Percentiles rank a stretch among this genome's conserved stretches.
These are phyloP conservation scores for Aphaenogaster floridana DNA, from an alignment of 1,140 invertebrate genomes.

Conservation along the genomic window DNA sequence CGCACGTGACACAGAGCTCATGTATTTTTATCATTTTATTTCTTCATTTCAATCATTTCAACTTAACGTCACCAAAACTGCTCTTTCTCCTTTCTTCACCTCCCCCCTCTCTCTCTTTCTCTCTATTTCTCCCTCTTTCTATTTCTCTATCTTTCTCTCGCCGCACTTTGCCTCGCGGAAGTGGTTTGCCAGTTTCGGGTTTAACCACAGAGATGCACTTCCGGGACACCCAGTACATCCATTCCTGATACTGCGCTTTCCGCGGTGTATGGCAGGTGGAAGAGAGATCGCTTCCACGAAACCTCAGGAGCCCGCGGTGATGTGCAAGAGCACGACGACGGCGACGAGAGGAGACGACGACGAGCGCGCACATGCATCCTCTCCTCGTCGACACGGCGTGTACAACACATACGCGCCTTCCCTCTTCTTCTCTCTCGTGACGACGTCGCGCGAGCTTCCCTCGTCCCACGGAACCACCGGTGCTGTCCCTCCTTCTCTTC, in stretches of 20 bases:
- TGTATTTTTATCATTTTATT: neutral
- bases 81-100: neutral
- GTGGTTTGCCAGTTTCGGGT: constrained; percentile 45
- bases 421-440: constrained; percentile 12
- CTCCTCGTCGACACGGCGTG: constrained; percentile 47
- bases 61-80: neutral
- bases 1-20: neutral
- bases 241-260: constrained; percentile 60
- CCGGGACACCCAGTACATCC: constrained; percentile 76
- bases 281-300: constrained; percentile 83
- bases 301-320: constrained; percentile 80
- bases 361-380: constrained; percentile 47
- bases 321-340: constrained; percentile 73
- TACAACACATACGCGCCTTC: neutral
- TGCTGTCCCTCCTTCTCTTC: neutral
- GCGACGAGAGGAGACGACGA: constrained; percentile 50
- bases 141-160: constrained; percentile 34
- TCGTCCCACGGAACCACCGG: neutral
- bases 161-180: constrained; percentile 14
- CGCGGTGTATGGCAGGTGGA: constrained; percentile 80
- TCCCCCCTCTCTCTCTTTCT: constrained; percentile 32
- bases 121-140: constrained; percentile 14
- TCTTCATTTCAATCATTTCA: constrained; percentile 19
- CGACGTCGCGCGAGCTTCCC: neutral
- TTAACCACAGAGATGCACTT: constrained; percentile 75